phyloP scores from a whole-genome alignment of 2,113 vertebrate genomes.

The Mungos mungo region DNA sequence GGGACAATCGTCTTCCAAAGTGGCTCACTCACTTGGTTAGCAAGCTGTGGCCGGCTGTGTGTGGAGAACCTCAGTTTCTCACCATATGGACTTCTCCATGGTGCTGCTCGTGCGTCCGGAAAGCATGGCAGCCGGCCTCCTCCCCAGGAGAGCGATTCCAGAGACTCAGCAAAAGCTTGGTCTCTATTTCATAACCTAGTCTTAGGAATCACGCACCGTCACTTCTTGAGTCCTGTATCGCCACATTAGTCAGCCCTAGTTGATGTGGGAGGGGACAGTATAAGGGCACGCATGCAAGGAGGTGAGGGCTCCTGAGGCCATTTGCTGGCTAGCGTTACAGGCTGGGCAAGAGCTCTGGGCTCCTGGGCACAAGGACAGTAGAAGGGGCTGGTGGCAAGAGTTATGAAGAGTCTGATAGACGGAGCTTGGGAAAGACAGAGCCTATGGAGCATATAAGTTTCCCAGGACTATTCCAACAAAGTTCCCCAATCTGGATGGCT shows the following conservation, averaged over 20 bases:
- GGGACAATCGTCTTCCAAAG: accelerated
- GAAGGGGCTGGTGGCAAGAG: neutral
- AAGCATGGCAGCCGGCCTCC: accelerated
- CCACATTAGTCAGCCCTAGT: neutral
- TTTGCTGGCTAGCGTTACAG: neutral
- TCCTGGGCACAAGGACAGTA: neutral
- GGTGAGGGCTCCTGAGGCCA: neutral
- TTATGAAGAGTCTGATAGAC: neutral
- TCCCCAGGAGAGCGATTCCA: neutral
- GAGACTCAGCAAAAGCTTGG: neutral
- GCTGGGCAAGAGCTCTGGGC: neutral
- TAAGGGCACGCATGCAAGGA: neutral
- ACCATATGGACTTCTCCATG: accelerated
- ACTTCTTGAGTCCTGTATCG: neutral
- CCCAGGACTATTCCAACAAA: neutral
- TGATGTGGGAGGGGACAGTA: too few species aligned
- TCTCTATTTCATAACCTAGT: neutral
- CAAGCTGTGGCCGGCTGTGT: neutral
- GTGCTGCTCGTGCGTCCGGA: neutral
- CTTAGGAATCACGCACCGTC: neutral
- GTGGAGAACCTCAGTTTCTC: neutral
- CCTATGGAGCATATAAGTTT: neutral
- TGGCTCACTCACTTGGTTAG: neutral
- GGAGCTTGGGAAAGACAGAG: neutral
- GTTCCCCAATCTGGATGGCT: neutral